A percentile compares a stretch with the other conserved stretches of the same genome.
Evolutionary conservation across 1,140 invertebrate species (phyloP).

Genomic region (Sycophaga agraensis): DNA sequence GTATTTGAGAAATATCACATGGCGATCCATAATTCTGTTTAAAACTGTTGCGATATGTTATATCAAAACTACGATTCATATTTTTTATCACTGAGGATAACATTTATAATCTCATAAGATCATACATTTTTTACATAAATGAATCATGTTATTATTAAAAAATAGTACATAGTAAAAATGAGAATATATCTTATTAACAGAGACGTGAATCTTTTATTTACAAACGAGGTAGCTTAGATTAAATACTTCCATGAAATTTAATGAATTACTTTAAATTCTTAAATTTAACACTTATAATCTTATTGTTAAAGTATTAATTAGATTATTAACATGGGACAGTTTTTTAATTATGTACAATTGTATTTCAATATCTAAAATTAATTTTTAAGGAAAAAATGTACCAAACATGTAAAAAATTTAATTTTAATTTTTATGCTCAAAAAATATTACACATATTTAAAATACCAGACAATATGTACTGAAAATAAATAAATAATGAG

Average conservation of each 20-base stretch:
- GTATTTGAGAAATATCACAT: slow-evolving; percentile 23
- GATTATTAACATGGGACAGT: slow-evolving; percentile 1
- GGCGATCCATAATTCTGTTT: slow-evolving; percentile 14
- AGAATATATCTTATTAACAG: slow-evolving; percentile 4
- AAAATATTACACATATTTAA: too few species aligned
- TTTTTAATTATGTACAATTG: slow-evolving; percentile 13
- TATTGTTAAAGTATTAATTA: slow-evolving; percentile 6
- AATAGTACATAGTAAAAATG: not conserved
- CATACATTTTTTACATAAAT: too few species aligned
- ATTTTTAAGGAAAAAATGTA: too few species aligned
- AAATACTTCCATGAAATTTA: slow-evolving; percentile 9
- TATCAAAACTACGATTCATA: slow-evolving; percentile 9
- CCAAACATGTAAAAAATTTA: too few species aligned
- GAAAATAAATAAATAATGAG: too few species aligned
- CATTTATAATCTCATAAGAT: slow-evolving; percentile 16
- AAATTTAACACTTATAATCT: not conserved
- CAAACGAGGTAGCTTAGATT: slow-evolving; percentile 15
- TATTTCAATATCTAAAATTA: too few species aligned
- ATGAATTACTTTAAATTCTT: slow-evolving; percentile 3
- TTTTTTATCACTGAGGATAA: slow-evolving; percentile 21
- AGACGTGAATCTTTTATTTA: slow-evolving; percentile 24
- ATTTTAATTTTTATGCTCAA: too few species aligned
- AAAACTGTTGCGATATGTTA: slow-evolving; percentile 29
- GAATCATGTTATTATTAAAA: not conserved
- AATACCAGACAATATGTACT: too few species aligned